Conservation (phyloP, 2,888 invertebrate species). For the Pandemis heparana region DNA sequence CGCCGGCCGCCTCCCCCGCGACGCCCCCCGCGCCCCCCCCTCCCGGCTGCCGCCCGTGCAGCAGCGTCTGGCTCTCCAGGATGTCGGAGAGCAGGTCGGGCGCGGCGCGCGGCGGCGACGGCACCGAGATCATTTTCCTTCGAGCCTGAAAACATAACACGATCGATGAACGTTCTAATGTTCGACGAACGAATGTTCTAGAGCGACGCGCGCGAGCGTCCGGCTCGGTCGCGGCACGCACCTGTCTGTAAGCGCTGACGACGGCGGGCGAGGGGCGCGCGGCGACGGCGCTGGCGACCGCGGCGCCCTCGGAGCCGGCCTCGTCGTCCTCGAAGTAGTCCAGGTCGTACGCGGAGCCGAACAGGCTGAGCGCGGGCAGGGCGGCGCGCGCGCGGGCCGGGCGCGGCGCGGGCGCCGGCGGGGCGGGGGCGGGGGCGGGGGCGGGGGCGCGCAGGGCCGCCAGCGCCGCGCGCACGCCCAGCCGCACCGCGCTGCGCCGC, state of each 20-base stretch:
- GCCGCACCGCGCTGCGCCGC: conserved; percentile 70
- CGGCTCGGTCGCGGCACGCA: not conserved
- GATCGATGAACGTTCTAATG: too few relatives aligned
- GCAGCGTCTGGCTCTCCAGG: conserved; percentile 88
- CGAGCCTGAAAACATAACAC: conserved; percentile 62
- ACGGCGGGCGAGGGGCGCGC: conserved; percentile 75
- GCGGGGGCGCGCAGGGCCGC: conserved; percentile 49
- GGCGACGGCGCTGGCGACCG: conserved; percentile 70
- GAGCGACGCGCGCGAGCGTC: too few relatives aligned
- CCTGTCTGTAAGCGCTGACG: conserved; percentile 77
- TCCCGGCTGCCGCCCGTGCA: conserved; percentile 87
- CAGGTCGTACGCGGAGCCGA: conserved; percentile 88
- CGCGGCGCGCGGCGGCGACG: conserved; percentile 73
- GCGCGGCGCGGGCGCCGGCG: conserved; percentile 22
- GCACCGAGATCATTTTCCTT: conserved; percentile 77
- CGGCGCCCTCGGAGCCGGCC: conserved; percentile 52
- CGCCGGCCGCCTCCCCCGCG: conserved; percentile 62
- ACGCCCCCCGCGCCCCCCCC: conserved; percentile 80
- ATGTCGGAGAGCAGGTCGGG: conserved; percentile 89
- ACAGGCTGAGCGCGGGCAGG: conserved; percentile 77
- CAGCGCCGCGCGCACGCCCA: conserved; percentile 71
- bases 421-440: conserved; percentile 15
- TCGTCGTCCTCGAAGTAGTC: conserved; percentile 88
- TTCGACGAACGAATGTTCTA: too few relatives aligned
- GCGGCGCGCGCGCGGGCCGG: conserved; percentile 50